phyloP scores from a whole-genome alignment of 2,113 vertebrate species.

The Puffinus mauretanicus region DNA sequence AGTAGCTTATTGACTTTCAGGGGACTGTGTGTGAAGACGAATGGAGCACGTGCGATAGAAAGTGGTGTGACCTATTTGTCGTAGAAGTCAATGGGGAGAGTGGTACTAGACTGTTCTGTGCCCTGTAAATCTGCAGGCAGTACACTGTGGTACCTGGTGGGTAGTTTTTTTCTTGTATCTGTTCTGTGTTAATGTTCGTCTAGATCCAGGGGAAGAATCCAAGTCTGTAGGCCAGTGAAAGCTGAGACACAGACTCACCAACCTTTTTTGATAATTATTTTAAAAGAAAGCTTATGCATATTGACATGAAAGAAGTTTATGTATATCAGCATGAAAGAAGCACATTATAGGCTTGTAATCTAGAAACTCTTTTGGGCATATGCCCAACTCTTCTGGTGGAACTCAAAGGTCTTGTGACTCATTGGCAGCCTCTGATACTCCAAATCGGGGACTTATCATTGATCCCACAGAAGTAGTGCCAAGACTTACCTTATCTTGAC shows the following conservation, averaged over 20 bases:
- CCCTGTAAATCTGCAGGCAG: neutral
- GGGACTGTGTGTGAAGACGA: neutral
- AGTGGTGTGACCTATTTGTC: neutral
- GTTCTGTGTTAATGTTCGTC: neutral
- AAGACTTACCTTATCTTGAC: constrained; percentile 44
- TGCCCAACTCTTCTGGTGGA: constrained; percentile 1
- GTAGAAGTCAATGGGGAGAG: neutral
- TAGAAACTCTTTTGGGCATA: neutral
- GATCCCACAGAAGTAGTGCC: constrained; percentile 34
- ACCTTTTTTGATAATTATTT: neutral
- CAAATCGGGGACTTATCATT: neutral
- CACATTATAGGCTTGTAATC: neutral
- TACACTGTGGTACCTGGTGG: neutral
- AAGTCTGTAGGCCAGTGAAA: neutral
- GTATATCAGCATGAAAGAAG: neutral
- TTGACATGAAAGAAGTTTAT: neutral
- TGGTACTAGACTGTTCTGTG: neutral
- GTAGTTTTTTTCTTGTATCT: neutral
- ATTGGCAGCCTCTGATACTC: neutral
- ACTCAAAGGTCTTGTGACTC: constrained; percentile 18
- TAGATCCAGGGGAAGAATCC: neutral
- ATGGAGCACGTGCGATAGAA: neutral
- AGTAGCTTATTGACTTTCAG: neutral
- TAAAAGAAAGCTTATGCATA: neutral
- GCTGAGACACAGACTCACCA: neutral